Percentiles rank a stretch among this genome's conserved stretches.
Conservation (phyloP, 1,140 invertebrate genomes). For the Drosophila micromelanica region DNA sequence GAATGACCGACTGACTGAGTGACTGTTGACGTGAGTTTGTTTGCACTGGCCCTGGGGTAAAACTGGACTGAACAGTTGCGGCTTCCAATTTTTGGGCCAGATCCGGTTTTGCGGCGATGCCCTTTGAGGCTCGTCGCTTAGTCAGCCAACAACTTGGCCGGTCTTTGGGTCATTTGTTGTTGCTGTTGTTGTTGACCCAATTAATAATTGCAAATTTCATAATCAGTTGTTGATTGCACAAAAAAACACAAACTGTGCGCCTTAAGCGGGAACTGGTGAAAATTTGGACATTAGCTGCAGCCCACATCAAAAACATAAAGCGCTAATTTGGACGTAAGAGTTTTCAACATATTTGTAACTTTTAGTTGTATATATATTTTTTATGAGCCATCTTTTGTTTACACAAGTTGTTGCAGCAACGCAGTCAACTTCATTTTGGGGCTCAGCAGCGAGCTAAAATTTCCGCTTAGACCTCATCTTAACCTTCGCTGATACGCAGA, state of each 20-base stretch:
- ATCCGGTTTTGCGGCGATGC: constrained; percentile 70
- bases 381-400: constrained; percentile 35
- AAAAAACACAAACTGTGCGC: constrained; percentile 43
- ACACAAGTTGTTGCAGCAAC: constrained; percentile 31
- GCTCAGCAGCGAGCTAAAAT: constrained; percentile 13
- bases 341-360: constrained; percentile 37
- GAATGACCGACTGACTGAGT: constrained; percentile 33
- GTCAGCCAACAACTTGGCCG: constrained; percentile 25
- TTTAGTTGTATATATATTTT: constrained; percentile 1
- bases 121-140: constrained; percentile 36
- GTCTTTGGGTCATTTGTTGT: constrained; percentile 49
- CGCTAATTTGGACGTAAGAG: constrained; percentile 59
- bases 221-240: constrained; percentile 32
- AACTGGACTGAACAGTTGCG: constrained; percentile 46
- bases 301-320: constrained; percentile 50
- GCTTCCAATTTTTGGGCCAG: constrained; percentile 37
- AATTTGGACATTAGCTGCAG: constrained; percentile 43
- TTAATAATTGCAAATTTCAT: constrained; percentile 76
- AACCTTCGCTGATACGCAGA: constrained; percentile 65
- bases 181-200: constrained; percentile 64
- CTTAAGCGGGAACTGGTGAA: constrained; percentile 70
- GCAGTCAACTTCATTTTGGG: not conserved
- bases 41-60: constrained; percentile 60
- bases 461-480: constrained; percentile 42
- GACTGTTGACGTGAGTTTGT: constrained; percentile 38